A percentile compares a stretch with the other conserved stretches of the same genome.
These are phyloP conservation scores for Chymomyza caudatula DNA, from an alignment of 2,888 invertebrate species.

Conservation along the genomic window DNA sequence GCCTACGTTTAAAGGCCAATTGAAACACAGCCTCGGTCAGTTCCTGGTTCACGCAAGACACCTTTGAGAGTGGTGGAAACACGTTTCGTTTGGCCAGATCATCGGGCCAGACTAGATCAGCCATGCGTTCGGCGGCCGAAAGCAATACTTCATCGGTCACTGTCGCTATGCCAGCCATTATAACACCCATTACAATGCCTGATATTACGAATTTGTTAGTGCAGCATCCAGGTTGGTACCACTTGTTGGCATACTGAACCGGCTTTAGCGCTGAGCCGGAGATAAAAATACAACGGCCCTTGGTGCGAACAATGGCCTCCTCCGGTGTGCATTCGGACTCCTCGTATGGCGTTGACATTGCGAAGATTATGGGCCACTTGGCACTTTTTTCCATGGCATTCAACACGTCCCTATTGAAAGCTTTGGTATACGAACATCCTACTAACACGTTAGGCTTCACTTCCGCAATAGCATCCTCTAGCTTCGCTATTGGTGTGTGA, in stretches of 20 bases:
- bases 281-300: constrained; percentile 50
- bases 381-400: constrained; percentile 51
- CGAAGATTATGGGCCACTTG: constrained; percentile 43
- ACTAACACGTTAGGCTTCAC: constrained; percentile 57
- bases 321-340: constrained; percentile 43
- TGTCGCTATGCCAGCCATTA: constrained; percentile 43
- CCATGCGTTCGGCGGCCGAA: constrained; percentile 46
- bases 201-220: constrained; percentile 28
- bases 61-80: constrained; percentile 49
- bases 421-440: constrained; percentile 22
- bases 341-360: constrained; percentile 28
- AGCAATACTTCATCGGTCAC: constrained; percentile 54
- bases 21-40: constrained; percentile 45
- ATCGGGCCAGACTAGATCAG: constrained; percentile 51
- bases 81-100: constrained; percentile 45
- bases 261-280: constrained; percentile 24
- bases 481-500: constrained; percentile 6
- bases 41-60: constrained; percentile 35
- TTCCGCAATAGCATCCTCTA: constrained; percentile 26
- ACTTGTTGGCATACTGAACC: constrained; percentile 55
- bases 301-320: constrained; percentile 52
- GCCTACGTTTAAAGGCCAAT: constrained; percentile 37
- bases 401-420: constrained; percentile 43
- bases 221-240: constrained; percentile 46
- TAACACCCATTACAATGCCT: constrained; percentile 43